Base-by-base conservation (phyloP, 2,888 invertebrate genomes). In the Cataglyphis rosenhaueri region DNA sequence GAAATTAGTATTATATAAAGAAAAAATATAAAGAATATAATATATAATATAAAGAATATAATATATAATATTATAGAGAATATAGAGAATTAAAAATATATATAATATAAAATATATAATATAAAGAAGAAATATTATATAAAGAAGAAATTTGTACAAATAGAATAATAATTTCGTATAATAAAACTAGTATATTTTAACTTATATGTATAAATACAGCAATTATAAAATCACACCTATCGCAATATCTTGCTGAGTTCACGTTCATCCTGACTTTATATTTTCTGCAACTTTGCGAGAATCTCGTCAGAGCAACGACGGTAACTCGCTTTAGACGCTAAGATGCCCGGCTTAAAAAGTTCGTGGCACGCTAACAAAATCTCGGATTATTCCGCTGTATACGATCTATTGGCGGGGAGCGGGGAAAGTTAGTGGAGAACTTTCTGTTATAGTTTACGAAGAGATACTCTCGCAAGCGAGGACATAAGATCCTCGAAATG, bases 371-470 rank as follows among this genome's bases (percentile, higher is more conserved):
- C 44, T 44, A 21, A 15, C 52, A 41, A 44, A 59, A 74, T 21
- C 18, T 6, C 10, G 38, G 76, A 68, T 76, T 76, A 68, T 64
- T 76, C 52, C n/a, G 12, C 12, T 55, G 38, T 76, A 66, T 25
- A 76, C 38, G 68, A 68, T n/a, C 52, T 76, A 55, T 76, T 76
- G 38, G 52, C 25, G 18, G 44, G n/a, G 41, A 41, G 32, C 32
- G 10, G 12, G 8, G 15, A 52, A 25, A 25, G 29, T 35, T 44
- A 12, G 18, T 62, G 18, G 0, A 35, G 38, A 68, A 41, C 70
- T 68, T 76, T 68, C 68, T 55, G n/a, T 68, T 68, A 68, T 38
- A 76, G 38, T 66, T 76, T 52, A 25, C 48, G n/a, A 29, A 41
- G n/a, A 55, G 15, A 9, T 55, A 18, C 32, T n/a, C 9, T 9